Percentiles rank a stretch among this genome's conserved stretches.
phyloP scores from a whole-genome alignment of 64 coral and sea anemone species.

The Pachyseris speciosa region DNA sequence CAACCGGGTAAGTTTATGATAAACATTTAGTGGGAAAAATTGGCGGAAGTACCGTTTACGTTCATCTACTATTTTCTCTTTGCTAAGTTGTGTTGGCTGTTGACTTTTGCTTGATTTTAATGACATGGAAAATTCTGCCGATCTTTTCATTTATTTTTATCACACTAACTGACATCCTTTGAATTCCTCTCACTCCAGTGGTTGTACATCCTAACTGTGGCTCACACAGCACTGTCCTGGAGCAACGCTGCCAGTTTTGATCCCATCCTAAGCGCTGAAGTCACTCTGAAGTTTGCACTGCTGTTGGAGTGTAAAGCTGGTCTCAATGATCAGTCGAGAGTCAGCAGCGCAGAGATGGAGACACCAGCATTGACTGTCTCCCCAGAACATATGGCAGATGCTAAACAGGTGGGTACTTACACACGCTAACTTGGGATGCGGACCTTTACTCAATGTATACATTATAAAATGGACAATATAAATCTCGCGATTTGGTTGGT shows the following conservation, averaged over 20 bases:
- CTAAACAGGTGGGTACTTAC: slow-evolving; percentile 8
- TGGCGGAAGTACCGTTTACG: too few relatives aligned
- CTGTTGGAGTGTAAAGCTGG: slow-evolving; percentile 88
- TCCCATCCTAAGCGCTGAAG: slow-evolving; percentile 86
- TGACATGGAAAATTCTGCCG: too few relatives aligned
- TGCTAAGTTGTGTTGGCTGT: too few relatives aligned
- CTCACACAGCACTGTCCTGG: slow-evolving; percentile 84
- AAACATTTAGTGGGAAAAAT: background rate
- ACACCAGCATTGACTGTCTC: background rate
- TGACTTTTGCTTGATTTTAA: too few relatives aligned
- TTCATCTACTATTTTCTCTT: too few relatives aligned
- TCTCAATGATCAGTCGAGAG: slow-evolving; percentile 40
- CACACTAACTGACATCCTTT: too few relatives aligned
- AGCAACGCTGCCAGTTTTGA: slow-evolving; percentile 82
- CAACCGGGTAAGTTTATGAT: slow-evolving; percentile 51
- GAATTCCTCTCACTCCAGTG: slow-evolving; percentile 62
- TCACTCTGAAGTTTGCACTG: slow-evolving; percentile 78
- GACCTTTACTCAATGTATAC: too few relatives aligned
- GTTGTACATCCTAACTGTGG: slow-evolving; percentile 79
- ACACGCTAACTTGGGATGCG: too few relatives aligned
- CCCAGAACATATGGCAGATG: slow-evolving; percentile 36
- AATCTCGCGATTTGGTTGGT: too few relatives aligned
- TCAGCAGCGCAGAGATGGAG: slow-evolving; percentile 23
- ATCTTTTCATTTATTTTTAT: too few relatives aligned
- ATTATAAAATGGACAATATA: too few relatives aligned